Conservation (phyloP, 1,140 invertebrate species). For the Hirudo medicinalis region DNA sequence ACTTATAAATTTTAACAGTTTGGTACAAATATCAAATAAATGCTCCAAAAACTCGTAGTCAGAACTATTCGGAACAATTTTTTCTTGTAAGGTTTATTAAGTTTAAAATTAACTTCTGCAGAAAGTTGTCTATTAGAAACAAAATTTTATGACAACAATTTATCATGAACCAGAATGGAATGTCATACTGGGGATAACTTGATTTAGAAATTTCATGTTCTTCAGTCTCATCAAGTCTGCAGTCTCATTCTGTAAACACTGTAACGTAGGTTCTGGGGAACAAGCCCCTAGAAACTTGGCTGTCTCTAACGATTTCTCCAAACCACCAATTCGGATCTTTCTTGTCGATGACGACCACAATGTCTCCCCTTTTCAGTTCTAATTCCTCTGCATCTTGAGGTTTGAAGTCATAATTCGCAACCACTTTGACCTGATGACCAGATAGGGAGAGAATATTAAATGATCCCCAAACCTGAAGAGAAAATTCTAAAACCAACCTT, state of each 20-base stretch:
- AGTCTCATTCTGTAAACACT: slow-evolving; percentile 17
- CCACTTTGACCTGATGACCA: slow-evolving; percentile 47
- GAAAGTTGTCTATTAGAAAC: no score
- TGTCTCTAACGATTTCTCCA: slow-evolving; percentile 73
- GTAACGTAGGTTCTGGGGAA: slow-evolving; percentile 86
- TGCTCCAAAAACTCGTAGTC: no score
- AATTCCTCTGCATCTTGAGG: slow-evolving; percentile 91
- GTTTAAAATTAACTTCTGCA: no score
- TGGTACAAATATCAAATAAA: no score
- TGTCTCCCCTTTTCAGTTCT: slow-evolving; percentile 85
- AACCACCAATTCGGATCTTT: slow-evolving; percentile 95
- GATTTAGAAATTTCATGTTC: no score
- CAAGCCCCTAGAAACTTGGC: slow-evolving; percentile 52
- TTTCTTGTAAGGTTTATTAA: no score
- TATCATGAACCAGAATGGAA: no score
- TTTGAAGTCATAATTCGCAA: slow-evolving; percentile 92
- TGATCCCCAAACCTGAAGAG: not conserved
- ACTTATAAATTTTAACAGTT: no score
- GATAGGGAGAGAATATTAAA: not conserved
- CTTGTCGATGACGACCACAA: slow-evolving; percentile 87
- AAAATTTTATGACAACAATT: no score
- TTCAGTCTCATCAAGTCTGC: no score
- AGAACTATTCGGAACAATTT: no score
- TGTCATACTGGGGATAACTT: no score
- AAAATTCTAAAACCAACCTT: slow-evolving; percentile 9